These are phyloP conservation scores for Vandiemenella viatica DNA, from an alignment of 2,888 invertebrate species.

Conservation along the genomic window DNA sequence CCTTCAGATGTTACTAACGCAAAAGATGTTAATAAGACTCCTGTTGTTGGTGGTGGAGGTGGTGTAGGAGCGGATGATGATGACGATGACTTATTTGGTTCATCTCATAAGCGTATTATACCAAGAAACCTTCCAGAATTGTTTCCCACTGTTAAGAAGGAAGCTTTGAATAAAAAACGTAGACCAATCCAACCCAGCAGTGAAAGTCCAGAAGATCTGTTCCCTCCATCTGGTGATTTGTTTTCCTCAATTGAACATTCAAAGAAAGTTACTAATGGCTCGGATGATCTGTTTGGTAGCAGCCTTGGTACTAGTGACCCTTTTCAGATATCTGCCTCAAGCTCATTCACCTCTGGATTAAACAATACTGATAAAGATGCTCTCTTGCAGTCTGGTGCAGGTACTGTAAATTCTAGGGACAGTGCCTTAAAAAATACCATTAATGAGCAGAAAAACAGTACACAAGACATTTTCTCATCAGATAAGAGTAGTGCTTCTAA, in stretches of 20 bases:
- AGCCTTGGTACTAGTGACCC: too few relatives aligned
- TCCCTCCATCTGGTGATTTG: too few relatives aligned
- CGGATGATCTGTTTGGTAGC: too few relatives aligned
- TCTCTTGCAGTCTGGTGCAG: neutral
- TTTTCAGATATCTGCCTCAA: too few relatives aligned
- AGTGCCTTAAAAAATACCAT: too few relatives aligned
- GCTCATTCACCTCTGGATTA: too few relatives aligned
- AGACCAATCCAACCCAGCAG: too few relatives aligned
- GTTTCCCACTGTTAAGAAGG: neutral
- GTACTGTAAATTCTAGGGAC: neutral
- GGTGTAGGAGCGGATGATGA: constrained; percentile 2
- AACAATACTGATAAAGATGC: neutral
- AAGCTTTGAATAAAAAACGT: neutral
- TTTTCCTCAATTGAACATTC: constrained; percentile 11
- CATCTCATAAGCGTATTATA: constrained; percentile 1
- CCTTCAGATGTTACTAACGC: too few relatives aligned
- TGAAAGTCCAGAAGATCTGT: too few relatives aligned
- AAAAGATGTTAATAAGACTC: too few relatives aligned
- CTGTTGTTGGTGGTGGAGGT: neutral
- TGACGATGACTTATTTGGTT: constrained; percentile 1
- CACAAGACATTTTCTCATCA: neutral
- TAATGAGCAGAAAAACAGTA: too few relatives aligned
- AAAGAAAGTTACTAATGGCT: constrained; percentile 9
- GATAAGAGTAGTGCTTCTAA: neutral
- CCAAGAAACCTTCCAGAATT: neutral